Conservation (phyloP, 2,797 vertebrate species). For the Silurus lanzhouensis region DNA sequence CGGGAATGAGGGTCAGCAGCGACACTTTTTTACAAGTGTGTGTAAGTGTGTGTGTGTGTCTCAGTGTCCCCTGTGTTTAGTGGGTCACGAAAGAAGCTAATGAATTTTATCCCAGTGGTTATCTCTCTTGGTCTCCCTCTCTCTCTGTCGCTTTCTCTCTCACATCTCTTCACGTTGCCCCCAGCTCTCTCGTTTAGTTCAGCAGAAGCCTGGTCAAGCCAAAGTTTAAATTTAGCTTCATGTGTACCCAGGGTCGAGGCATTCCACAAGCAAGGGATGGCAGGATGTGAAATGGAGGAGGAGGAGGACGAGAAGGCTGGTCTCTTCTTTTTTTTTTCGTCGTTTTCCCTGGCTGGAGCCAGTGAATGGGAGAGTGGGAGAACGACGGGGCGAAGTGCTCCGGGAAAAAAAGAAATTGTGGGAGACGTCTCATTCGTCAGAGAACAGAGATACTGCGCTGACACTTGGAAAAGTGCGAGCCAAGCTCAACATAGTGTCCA, state of each 20-base stretch:
- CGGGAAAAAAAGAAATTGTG: background rate
- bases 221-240: constrained; percentile 69
- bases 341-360: constrained; percentile 66
- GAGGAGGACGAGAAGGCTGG: constrained; percentile 58
- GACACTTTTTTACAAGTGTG: constrained; percentile 8
- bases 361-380: constrained; percentile 61
- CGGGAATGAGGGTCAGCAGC: constrained; percentile 72
- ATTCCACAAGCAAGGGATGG: constrained; percentile 46
- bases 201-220: constrained; percentile 15
- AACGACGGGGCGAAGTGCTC: constrained; percentile 63
- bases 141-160: constrained; percentile 31
- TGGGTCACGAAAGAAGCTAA: constrained; percentile 73
- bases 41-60: constrained; percentile 11
- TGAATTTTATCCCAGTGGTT: constrained; percentile 77
- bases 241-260: constrained; percentile 49
- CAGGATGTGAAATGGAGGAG: constrained; percentile 59
- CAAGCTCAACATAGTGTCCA: background rate
- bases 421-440: constrained; percentile 14
- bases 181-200: background rate
- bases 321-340: constrained; percentile 59
- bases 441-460: background rate
- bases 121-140: constrained; percentile 48
- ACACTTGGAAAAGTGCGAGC: background rate
- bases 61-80: constrained; percentile 47
- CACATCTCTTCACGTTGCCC: constrained; percentile 24